A percentile compares a stretch with the other conserved stretches of the same genome.
phyloP scores from a whole-genome alignment of 2,888 invertebrate genomes.

The Lathronympha strigana region DNA sequence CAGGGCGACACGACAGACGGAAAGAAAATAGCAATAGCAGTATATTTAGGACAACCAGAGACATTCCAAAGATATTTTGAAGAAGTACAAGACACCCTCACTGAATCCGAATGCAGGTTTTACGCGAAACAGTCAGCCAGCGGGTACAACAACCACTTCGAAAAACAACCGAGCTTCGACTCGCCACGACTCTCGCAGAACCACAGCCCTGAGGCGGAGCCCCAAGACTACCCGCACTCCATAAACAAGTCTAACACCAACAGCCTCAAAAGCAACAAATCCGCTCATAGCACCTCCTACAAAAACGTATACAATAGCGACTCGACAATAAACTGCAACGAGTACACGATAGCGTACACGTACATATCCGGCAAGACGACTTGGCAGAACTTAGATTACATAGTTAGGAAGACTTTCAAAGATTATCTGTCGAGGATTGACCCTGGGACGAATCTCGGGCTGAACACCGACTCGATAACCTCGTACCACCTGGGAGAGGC shows the following conservation, averaged over 20 bases:
- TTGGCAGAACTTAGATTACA: conserved; percentile 97
- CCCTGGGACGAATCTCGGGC: conserved; percentile 94
- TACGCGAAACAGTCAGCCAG: conserved; percentile 81
- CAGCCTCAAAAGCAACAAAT: conserved; percentile 83
- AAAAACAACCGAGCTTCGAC: conserved; percentile 78
- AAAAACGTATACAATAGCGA: conserved; percentile 80
- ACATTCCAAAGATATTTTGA: conserved; percentile 88
- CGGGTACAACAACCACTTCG: conserved; percentile 75
- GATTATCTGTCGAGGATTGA: conserved; percentile 97
- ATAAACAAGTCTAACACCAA: conserved; percentile 81
- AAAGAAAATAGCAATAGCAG: conserved; percentile 94
- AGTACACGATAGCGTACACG: conserved; percentile 94
- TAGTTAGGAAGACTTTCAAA: conserved; percentile 95
- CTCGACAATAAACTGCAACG: conserved; percentile 85
- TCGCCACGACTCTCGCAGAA: conserved; percentile 76
- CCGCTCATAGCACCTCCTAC: conserved; percentile 79
- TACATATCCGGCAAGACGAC: conserved; percentile 96
- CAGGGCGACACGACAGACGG: conserved; percentile 90
- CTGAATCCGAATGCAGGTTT: conserved; percentile 85
- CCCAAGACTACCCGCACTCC: conserved; percentile 71
- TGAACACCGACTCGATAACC: conserved; percentile 93
- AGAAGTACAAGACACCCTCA: conserved; percentile 86
- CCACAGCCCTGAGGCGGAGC: conserved; percentile 76
- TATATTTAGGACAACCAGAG: conserved; percentile 93
- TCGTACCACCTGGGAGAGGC: conserved; percentile 97